Base-by-base conservation (phyloP, 2,888 invertebrate species). In the Actias luna region DNA sequence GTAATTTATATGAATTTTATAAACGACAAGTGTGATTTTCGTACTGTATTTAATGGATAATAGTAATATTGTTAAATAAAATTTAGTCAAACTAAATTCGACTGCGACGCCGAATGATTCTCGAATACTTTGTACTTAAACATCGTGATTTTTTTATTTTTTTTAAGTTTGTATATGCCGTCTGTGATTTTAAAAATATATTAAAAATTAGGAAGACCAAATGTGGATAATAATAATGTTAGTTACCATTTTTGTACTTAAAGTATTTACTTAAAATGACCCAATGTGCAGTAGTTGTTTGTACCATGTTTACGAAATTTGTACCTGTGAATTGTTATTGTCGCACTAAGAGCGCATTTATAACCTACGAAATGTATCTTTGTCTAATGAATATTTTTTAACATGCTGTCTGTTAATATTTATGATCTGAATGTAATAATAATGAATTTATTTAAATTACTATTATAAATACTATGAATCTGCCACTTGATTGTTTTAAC, bases 21-120 rank as follows among this genome's bases (percentile, higher is more conserved):
- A 81, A 84, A 80, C 71, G 75, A 80, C 78, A 79, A 81, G 80
- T 83, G 82, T 80, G 80, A 83, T 79, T 80, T 81, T 69, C 64
- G 67, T 66, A 67, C 36, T 33, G 35, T 58, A 52, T 50, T 64
- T 64, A 70, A 70, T 59, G 67, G 8, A 33, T 33, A 33, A 33
- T 33, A 50, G 25, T 42, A 50, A 25, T 67, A 31, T n/a, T 46
- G 50, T 62, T 31, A 58, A 46, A 42, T 65, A 68, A 70, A 68
- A 72, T 63, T 64, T 60, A 65, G 67, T 71, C 64, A 67, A 60
- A 63, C 52, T 58, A 62, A 36, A 46, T 29, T 60, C 31, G 63
- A 67, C 66, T 65, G 64, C 63, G 65, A 75, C 69, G 69, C 77
- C 75, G 77, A 75, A 76, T 73, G 63, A 66, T 67, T 70, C 68